Evolutionary conservation across 2,113 vertebrate species (phyloP).

Genomic region (Pluvialis apricaria): DNA sequence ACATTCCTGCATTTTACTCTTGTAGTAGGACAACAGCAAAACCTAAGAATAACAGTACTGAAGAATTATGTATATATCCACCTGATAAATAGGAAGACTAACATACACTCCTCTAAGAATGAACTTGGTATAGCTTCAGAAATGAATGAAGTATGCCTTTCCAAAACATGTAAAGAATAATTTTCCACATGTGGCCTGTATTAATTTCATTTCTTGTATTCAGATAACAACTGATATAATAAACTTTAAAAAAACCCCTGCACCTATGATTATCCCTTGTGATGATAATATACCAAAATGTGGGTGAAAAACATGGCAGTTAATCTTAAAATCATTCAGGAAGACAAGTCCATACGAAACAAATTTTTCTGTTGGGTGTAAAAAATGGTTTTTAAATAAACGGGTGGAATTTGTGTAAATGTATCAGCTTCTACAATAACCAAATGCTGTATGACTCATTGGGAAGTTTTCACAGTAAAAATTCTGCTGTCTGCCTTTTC

Average conservation of each 20-base stretch:
- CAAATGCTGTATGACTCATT: not conserved
- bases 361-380: not conserved
- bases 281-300: not conserved
- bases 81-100: not conserved
- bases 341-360: not conserved
- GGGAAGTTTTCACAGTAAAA: not conserved
- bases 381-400: not conserved
- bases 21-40: not conserved
- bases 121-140: not conserved
- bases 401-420: not conserved
- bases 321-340: not conserved
- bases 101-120: not conserved
- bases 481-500: not conserved
- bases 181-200: not conserved
- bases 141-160: not conserved
- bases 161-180: not conserved
- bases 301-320: not conserved
- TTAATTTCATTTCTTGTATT: not conserved
- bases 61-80: not conserved
- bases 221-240: not conserved
- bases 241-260: not conserved
- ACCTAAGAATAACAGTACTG: not conserved
- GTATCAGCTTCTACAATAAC: not conserved
- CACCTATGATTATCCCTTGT: not conserved
- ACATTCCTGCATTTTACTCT: not conserved